Percentiles rank a stretch among this genome's conserved stretches.
phyloP scores from a whole-genome alignment of 2,888 invertebrate species.

The Polyommatus icarus region DNA sequence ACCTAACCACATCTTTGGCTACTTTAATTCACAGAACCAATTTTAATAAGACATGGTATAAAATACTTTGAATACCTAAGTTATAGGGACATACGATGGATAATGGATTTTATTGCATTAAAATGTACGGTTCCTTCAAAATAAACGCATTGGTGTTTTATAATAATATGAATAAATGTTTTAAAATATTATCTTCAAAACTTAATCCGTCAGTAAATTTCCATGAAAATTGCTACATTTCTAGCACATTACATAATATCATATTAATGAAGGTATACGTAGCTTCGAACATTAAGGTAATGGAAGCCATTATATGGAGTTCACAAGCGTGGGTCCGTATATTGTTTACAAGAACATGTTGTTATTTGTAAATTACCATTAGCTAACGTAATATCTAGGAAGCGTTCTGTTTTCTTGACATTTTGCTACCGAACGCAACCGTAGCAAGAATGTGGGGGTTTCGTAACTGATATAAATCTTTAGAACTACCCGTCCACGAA shows the following conservation, averaged over 20 bases:
- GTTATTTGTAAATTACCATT: conserved; percentile 32
- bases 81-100: too few species aligned
- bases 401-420: conserved; percentile 35
- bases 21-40: too few species aligned
- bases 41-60: too few species aligned
- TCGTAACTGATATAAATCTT: conserved; percentile 10
- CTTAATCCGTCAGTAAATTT: too few species aligned
- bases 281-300: background rate
- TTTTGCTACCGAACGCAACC: conserved; percentile 11
- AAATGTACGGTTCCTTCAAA: too few species aligned
- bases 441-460: conserved; percentile 3
- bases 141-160: too few species aligned
- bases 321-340: conserved; percentile 2
- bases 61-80: too few species aligned
- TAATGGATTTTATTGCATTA: too few species aligned
- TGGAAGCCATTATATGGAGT: conserved; percentile 1
- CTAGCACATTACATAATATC: background rate
- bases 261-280: background rate
- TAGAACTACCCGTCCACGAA: background rate
- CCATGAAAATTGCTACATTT: too few species aligned
- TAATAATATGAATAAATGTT: too few species aligned
- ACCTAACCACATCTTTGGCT: too few species aligned
- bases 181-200: too few species aligned
- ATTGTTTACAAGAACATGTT: conserved; percentile 2
- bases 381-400: conserved; percentile 34